Evolutionary conservation across 2,888 invertebrate genomes (phyloP), one percentile per base, ranked within the genome.

Genomic region (Iphiclides podalirius): DNA sequence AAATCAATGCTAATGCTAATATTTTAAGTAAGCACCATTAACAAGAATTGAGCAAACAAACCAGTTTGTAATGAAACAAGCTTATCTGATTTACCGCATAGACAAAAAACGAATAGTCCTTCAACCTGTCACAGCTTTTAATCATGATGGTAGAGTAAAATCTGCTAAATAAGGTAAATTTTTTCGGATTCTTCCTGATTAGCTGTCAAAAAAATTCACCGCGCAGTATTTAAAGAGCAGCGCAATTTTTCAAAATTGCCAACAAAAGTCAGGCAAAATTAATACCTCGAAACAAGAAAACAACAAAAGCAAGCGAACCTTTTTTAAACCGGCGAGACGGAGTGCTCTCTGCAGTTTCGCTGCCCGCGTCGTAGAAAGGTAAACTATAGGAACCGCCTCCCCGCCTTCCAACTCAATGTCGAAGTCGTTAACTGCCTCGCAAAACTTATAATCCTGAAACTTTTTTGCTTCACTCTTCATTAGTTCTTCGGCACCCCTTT

Each of bases 301-400:
- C 20, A 6, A 20, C 3, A 12, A 41, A 52, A 43, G 28, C 50
- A 55, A 39, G 37, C 43, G 39, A 57, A 91, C 92, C 88, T 89
- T 89, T 86, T 90, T 90, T 60, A 88, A 87, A 58, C 90, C 90
- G 33, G 86, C 90, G 67, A 90, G 90, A 57, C 88, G 84, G 36
- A 91, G 71, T n/a, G 90, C 83, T 58, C 91, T 79, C 69, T 89
- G 89, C 63, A 92, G 72, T 48, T 76, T 75, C 36, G 90, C 90
- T 35, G 90, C 90, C 45, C 89, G 83, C 60, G 85, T 79, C 13
- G 83, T 82, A 45, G 90, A 85, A 63, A 91, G 82, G 68, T 87
- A 82, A 58, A 90, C 85, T 67, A 84, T 81, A 42, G 85, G 86
- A 52, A 79, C 79, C 50, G 79, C 81, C 58, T 85, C 84, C 20